Percentiles rank a stretch among this genome's conserved stretches.
phyloP scores from a whole-genome alignment of 2,888 invertebrate species.

The Crocallis elinguaria region DNA sequence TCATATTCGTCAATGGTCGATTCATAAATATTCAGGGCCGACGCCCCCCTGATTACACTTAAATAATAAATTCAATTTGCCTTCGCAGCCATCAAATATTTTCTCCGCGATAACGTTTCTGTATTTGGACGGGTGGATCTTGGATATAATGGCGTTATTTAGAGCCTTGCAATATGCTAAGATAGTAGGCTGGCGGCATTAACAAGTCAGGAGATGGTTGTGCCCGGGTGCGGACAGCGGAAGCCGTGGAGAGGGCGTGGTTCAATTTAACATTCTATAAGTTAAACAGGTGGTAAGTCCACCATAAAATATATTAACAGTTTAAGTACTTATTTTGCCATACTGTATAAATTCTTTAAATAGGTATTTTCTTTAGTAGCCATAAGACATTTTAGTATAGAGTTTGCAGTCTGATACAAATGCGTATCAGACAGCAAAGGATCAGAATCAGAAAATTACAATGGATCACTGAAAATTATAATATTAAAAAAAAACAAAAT shows the following conservation, averaged over 20 bases:
- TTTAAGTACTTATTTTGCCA: too few relatives aligned
- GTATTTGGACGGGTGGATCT: slow-evolving; percentile 71
- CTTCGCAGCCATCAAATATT: slow-evolving; percentile 75
- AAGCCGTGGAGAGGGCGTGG: slow-evolving; percentile 46
- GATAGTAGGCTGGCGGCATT: slow-evolving; percentile 81
- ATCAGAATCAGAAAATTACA: too few relatives aligned
- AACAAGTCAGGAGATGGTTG: slow-evolving; percentile 83
- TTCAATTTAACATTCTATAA: neutral
- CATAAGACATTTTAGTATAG: too few relatives aligned
- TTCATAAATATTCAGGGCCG: slow-evolving; percentile 60
- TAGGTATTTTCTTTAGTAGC: too few relatives aligned
- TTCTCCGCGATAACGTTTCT: slow-evolving; percentile 71
- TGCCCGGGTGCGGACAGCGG: slow-evolving; percentile 52
- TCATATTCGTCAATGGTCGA: slow-evolving; percentile 63
- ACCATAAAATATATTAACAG: too few relatives aligned
- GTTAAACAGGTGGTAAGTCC: too few relatives aligned
- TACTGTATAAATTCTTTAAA: too few relatives aligned
- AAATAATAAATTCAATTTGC: slow-evolving; percentile 83
- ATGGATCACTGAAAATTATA: too few relatives aligned
- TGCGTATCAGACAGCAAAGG: too few relatives aligned
- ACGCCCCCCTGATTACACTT: slow-evolving; percentile 65
- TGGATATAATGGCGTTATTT: slow-evolving; percentile 81
- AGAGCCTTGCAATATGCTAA: slow-evolving; percentile 83
- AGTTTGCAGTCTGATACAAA: too few relatives aligned
- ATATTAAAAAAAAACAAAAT: too few relatives aligned